phyloP scores from a whole-genome alignment of 2,888 invertebrate species.

The Micoletzkya japonica region DNA sequence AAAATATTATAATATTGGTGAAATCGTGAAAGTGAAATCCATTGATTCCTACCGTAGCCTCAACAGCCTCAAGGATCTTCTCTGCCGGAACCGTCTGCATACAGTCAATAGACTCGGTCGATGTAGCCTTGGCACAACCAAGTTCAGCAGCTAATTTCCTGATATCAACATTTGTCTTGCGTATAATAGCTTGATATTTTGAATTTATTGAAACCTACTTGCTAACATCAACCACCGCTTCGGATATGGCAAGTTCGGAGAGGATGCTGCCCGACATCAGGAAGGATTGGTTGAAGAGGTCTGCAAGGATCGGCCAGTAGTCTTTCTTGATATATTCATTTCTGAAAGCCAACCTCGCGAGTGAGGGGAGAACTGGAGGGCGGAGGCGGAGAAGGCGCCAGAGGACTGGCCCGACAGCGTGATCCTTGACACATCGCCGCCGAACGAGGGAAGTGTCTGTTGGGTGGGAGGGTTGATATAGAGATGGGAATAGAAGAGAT shows the following conservation, averaged over 20 bases:
- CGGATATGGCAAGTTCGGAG: slow-evolving; percentile 7
- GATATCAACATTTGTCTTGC: no score
- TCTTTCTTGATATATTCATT: slow-evolving; percentile 27
- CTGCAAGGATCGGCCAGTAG: not conserved
- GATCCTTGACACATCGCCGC: slow-evolving; percentile 44
- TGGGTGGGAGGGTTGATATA: no score
- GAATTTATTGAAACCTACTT: not conserved
- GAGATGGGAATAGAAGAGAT: no score
- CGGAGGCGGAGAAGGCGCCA: slow-evolving; percentile 44
- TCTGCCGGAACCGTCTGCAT: slow-evolving; percentile 43
- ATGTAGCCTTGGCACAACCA: slow-evolving; percentile 20
- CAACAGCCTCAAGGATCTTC: slow-evolving; percentile 46
- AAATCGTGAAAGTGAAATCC: no score
- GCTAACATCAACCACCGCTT: slow-evolving; percentile 39
- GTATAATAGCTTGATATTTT: not conserved
- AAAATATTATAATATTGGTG: no score
- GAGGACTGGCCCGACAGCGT: slow-evolving; percentile 48
- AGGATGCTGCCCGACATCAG: not conserved
- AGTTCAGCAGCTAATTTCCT: slow-evolving; percentile 25
- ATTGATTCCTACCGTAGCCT: slow-evolving; percentile 45
- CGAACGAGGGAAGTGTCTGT: slow-evolving; percentile 35
- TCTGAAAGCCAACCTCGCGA: no score
- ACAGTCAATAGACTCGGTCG: slow-evolving; percentile 37
- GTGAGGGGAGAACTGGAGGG: slow-evolving; percentile 48
- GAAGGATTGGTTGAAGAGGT: not conserved